phyloP scores from a whole-genome alignment of 1,140 invertebrate species.

The Nomia melanderi region DNA sequence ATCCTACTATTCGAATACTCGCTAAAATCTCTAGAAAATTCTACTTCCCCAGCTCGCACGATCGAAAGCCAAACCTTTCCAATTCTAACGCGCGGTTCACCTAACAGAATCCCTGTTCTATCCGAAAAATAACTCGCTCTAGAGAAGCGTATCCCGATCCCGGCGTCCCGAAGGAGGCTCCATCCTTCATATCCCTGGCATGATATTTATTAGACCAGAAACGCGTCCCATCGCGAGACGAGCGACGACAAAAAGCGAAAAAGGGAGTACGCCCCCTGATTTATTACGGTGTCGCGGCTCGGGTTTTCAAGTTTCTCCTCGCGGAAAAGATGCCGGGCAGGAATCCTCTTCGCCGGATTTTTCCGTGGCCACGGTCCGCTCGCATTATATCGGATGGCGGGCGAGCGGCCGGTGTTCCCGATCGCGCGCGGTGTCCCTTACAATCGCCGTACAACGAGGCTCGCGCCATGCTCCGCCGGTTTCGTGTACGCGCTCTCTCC shows the following conservation, averaged over 20 bases:
- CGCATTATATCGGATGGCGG: slow-evolving; percentile 35
- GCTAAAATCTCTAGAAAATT: too few relatives aligned
- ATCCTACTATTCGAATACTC: too few relatives aligned
- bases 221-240: background rate
- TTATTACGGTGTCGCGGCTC: slow-evolving; percentile 3
- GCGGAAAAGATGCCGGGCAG: background rate
- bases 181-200: background rate
- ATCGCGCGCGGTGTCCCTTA: slow-evolving; percentile 49
- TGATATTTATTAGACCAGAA: slow-evolving; percentile 5
- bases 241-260: background rate
- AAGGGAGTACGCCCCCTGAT: background rate
- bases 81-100: too few relatives aligned
- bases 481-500: slow-evolving; percentile 40
- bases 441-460: slow-evolving; percentile 47
- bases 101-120: too few relatives aligned
- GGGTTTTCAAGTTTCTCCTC: slow-evolving; percentile 8
- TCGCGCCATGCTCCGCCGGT: slow-evolving; percentile 48
- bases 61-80: too few relatives aligned
- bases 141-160: too few relatives aligned
- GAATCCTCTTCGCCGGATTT: background rate
- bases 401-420: slow-evolving; percentile 47
- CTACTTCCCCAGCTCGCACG: too few relatives aligned
- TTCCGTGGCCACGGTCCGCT: slow-evolving; percentile 27
- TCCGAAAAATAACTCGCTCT: too few relatives aligned
- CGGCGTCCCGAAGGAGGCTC: background rate